A percentile compares a stretch with the other conserved stretches of the same genome.
Conservation (phyloP, 2,113 vertebrate species). For the Daphoenositta chrysoptera region DNA sequence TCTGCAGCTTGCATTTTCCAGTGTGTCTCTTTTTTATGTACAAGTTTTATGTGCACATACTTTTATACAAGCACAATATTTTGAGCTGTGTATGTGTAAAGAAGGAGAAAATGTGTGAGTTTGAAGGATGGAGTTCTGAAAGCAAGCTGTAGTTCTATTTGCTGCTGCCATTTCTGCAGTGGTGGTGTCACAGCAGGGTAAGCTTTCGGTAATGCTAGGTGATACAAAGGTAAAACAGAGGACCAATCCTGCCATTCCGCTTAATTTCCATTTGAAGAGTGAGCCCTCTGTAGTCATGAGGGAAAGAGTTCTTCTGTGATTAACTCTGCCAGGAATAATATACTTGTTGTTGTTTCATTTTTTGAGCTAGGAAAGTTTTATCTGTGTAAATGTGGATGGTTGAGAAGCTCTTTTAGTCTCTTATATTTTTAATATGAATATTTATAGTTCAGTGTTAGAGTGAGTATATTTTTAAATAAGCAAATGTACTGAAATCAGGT, state of each 20-base stretch:
- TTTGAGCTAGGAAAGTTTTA: neutral
- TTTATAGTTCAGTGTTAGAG: neutral
- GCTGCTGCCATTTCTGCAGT: neutral
- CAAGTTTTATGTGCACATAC: neutral
- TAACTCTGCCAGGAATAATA: neutral
- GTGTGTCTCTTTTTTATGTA: neutral
- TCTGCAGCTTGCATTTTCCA: neutral
- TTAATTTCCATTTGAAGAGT: neutral
- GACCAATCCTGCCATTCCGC: neutral
- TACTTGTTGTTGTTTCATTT: neutral
- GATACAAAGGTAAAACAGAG: neutral
- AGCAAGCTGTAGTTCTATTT: neutral
- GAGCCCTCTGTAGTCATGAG: neutral
- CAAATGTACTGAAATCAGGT: neutral
- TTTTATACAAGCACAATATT: neutral
- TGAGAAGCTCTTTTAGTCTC: neutral
- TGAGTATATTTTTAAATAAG: constrained; percentile 1
- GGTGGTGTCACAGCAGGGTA: neutral
- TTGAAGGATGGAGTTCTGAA: neutral
- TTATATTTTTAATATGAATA: neutral
- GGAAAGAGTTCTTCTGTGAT: neutral
- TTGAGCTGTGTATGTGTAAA: neutral
- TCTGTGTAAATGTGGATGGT: neutral
- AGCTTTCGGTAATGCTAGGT: neutral
- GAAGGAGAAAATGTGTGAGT: neutral